Base-by-base conservation (phyloP, 1,140 invertebrate genomes). In the Scaptomyza pallida region DNA sequence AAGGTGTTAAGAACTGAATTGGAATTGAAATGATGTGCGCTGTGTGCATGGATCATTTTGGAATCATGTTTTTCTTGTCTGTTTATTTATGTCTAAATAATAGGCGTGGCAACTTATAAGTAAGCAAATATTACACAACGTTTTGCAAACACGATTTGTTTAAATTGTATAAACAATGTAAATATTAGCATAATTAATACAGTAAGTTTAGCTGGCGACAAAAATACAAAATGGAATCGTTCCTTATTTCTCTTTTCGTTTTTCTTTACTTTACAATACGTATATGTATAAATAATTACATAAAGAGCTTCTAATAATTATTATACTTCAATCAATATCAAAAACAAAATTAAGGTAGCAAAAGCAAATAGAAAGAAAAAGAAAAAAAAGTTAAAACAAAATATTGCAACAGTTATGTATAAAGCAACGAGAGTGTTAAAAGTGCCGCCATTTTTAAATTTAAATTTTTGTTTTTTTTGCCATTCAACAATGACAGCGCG, bases 81-180 rank as follows among this genome's bases (percentile, higher is more conserved):
- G 33, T 68, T 50, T 43, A 45, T 47, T 68, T 70, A 50, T 60
- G 55, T 61, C 47, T 73, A 72, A 61, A 61, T 56, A 76, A 56
- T 71, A 51, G 75, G 71, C 45, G 72, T 75, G 80, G 74, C 78
- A 89, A 82, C 82, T 86, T 86, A 88, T 69, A 88, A 88, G 69
- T 88, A 88, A 76, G 83, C 82, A 86, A 86, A 88, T 88, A 86
- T 86, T 86, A 86, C 81, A 86, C 81, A 88, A 88, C 64, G 77
- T 86, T 85, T 71, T 86, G 81, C 80, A 83, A 79, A 83, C 79
- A 85, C 72, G 71, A 75, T 76, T 81, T 65, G 72, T 83, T 79
- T 82, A 83, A 71, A 78, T 62, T 76, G 60, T 79, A 85, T 85
- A 83, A 83, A 83, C 81, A 85, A 86, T 67, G 72, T 85, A 86